Evolutionary conservation across 2,113 vertebrate species (phyloP).

Genomic region (Gracilinanus agilis): DNA sequence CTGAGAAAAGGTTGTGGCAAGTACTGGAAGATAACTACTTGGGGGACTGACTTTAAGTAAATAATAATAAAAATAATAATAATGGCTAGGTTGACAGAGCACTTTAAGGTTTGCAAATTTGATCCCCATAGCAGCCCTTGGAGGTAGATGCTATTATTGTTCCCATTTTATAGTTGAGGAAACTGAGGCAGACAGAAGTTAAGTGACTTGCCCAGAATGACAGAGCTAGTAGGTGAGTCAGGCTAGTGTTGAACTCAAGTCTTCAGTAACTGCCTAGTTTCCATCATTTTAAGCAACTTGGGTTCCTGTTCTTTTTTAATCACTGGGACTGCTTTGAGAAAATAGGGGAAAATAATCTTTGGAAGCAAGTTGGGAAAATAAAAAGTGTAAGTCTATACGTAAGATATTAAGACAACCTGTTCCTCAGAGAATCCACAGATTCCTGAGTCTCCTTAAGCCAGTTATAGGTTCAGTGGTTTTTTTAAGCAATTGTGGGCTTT

Average conservation of each 20-base stretch:
- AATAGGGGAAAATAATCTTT: background rate
- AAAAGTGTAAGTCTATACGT: background rate
- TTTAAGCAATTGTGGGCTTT: background rate
- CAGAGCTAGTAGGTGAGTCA: background rate
- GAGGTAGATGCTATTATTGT: background rate
- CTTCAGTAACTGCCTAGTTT: background rate
- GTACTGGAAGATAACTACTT: background rate
- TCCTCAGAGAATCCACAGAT: background rate
- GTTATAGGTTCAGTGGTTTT: conserved; percentile 17
- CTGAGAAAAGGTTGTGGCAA: background rate
- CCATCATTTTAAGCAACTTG: background rate
- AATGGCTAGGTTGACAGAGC: background rate
- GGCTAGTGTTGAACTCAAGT: background rate
- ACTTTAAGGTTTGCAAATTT: background rate
- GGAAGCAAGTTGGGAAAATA: background rate
- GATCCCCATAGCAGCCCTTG: background rate
- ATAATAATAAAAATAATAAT: background rate
- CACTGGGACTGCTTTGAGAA: background rate
- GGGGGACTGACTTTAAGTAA: background rate
- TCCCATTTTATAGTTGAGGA: background rate
- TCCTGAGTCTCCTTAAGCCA: background rate
- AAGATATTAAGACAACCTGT: background rate
- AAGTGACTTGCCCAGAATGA: background rate
- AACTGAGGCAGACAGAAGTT: background rate
- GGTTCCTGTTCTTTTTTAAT: background rate